Conservation (phyloP, 2,113 vertebrate genomes). For the Leptocoma aspasia region DNA sequence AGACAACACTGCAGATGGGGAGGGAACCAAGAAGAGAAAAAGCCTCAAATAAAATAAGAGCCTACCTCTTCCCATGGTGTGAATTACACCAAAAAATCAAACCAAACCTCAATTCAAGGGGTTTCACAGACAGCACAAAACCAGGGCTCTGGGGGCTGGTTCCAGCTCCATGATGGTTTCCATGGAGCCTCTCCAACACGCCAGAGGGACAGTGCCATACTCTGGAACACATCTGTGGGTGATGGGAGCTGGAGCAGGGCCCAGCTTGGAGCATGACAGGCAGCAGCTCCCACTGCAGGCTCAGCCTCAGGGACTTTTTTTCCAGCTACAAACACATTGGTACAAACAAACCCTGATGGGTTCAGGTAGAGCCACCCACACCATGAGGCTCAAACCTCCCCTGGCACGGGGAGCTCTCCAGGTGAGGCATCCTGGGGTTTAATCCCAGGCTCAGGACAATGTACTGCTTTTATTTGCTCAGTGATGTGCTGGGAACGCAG, state of each 20-base stretch:
- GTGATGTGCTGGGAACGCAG: not conserved
- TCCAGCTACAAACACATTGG: not conserved
- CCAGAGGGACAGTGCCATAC: not conserved
- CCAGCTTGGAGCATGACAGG: not conserved
- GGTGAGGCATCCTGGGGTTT: not conserved
- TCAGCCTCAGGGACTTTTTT: not conserved
- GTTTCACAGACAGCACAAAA: not conserved
- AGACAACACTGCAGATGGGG: not conserved
- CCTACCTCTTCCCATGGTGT: not conserved
- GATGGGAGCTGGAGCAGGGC: not conserved
- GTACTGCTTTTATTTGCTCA: not conserved
- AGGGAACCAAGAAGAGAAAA: not conserved
- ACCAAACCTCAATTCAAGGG: fast-evolving
- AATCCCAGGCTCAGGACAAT: not conserved
- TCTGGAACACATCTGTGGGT: not conserved
- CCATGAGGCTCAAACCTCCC: not conserved
- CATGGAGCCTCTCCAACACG: fast-evolving
- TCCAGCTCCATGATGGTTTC: not conserved
- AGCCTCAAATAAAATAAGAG: not conserved
- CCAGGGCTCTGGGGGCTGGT: not conserved
- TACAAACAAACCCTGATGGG: not conserved
- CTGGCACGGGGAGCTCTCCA: not conserved
- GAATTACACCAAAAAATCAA: not conserved
- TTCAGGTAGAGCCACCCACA: not conserved
- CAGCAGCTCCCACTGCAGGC: not conserved